Evolutionary conservation across 2,888 invertebrate species (phyloP), one percentile per base, ranked within the genome.

Genomic region (Halocaridina rubra): DNA sequence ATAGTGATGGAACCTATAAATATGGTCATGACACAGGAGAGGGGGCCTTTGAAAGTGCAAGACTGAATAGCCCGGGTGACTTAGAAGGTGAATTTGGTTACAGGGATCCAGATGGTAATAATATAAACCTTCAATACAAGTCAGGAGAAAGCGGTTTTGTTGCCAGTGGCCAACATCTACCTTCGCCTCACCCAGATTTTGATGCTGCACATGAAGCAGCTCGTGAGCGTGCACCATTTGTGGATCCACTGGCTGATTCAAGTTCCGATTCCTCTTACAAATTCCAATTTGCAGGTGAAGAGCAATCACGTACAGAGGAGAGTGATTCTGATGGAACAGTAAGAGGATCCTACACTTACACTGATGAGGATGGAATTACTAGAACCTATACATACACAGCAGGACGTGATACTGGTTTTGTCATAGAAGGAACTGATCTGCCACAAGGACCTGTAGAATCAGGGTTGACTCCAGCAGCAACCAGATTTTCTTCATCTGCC

Each of bases 71-170:
- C 59, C 94, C 94, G 90, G 92, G 94, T 89, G 92, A 93, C 74
- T 93, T 94, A 39, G 93, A 94, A 71, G 95, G 91, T n/a, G 94
- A 93, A 61, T 91, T 90, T 86, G 89, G 89, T 22, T 90, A 90
- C 88, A 89, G 88, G 39, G 89, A 89, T 74, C 86, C 88, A 10
- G 86, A 88, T 88, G 94, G 95, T 79, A 93, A 92, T 74, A 92
- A 94, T 76, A 94, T 95, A 89, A 93, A 94, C 90, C 94, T 94
- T 2, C 92, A 94, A 64, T 95, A 95, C 90, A 94, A 95, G 8
- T 95, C 95, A 61, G 95, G 95, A 82, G 94, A 94, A 87, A 93
- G 95, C 90, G 95, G 95, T 92, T 95, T 94, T 90, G 93, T 95
- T n/a, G 94, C 94, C 0, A 93, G 94, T 90, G 95, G 95, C 16